These are phyloP conservation scores for Dryobota labecula DNA, from an alignment of 2,888 invertebrate genomes.

Conservation along the genomic window DNA sequence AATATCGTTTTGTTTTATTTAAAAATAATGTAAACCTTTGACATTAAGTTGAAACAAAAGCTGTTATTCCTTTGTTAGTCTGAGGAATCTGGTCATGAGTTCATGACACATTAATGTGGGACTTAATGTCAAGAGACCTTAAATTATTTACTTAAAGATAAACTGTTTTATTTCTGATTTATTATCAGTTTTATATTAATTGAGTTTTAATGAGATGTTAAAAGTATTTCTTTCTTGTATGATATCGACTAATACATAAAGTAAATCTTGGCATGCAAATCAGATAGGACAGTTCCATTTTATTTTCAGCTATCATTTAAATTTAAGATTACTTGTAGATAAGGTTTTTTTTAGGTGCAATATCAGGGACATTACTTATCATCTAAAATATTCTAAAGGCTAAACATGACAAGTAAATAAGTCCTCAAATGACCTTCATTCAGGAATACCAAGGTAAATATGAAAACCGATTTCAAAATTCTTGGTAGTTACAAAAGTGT, in stretches of 20 bases:
- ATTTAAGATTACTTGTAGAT: slow-evolving; percentile 29
- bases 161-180: slow-evolving; percentile 1
- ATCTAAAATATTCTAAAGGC: slow-evolving; percentile 27
- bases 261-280: slow-evolving; percentile 7
- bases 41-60: slow-evolving; percentile 22
- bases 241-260: neutral
- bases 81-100: slow-evolving; percentile 19
- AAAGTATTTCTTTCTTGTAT: neutral
- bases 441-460: slow-evolving; percentile 17
- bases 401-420: slow-evolving; percentile 27
- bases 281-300: neutral
- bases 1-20: slow-evolving; percentile 5
- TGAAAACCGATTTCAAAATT: slow-evolving; percentile 22
- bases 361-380: slow-evolving; percentile 34
- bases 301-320: slow-evolving; percentile 16
- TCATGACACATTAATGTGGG: slow-evolving; percentile 24
- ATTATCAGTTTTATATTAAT: neutral
- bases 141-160: neutral
- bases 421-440: slow-evolving; percentile 32
- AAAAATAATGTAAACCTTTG: too few relatives aligned
- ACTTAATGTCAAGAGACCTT: slow-evolving; percentile 3
- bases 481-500: slow-evolving; percentile 7
- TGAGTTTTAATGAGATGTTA: neutral
- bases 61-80: slow-evolving; percentile 27
- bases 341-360: slow-evolving; percentile 12